Evolutionary conservation across 1,140 invertebrate species (phyloP).

Genomic region (Orchestia grillus): DNA sequence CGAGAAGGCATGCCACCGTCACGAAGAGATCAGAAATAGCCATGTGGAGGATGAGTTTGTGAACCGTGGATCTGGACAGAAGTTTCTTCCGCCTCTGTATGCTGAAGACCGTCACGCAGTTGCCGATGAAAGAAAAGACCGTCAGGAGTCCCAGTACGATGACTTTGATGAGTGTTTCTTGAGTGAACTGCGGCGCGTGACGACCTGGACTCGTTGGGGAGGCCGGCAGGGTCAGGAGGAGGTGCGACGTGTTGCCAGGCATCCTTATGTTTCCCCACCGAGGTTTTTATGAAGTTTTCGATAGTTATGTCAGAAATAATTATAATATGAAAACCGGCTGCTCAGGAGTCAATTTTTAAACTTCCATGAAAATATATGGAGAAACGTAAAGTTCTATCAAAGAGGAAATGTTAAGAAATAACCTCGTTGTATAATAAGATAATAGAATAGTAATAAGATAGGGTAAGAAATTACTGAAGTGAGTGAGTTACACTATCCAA

Average conservation of each 20-base stretch:
- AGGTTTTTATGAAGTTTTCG: not conserved
- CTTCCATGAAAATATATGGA: too few species aligned
- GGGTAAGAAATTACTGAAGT: too few species aligned
- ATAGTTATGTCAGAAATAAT: not conserved
- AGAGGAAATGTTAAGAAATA: too few species aligned
- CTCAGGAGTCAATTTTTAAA: too few species aligned
- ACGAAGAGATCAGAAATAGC: conserved; percentile 81
- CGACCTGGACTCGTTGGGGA: not conserved
- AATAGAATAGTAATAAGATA: too few species aligned
- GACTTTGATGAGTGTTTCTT: conserved; percentile 75
- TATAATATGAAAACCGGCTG: not conserved
- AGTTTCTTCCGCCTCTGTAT: conserved; percentile 75
- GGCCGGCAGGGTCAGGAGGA: not conserved
- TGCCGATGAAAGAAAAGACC: conserved; percentile 80
- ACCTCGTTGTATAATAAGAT: too few species aligned
- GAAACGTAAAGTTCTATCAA: too few species aligned
- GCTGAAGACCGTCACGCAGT: conserved; percentile 81
- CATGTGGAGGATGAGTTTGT: conserved; percentile 82
- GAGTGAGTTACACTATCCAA: too few species aligned
- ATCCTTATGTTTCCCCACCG: not conserved
- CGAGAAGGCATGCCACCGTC: conserved; percentile 83
- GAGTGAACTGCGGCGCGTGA: conserved; percentile 67
- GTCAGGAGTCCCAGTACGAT: conserved; percentile 79
- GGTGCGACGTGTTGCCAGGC: not conserved
- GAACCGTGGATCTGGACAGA: conserved; percentile 77